These are phyloP conservation scores for Pipra filicauda DNA, from an alignment of 2,113 vertebrate genomes.

Conservation along the genomic window DNA sequence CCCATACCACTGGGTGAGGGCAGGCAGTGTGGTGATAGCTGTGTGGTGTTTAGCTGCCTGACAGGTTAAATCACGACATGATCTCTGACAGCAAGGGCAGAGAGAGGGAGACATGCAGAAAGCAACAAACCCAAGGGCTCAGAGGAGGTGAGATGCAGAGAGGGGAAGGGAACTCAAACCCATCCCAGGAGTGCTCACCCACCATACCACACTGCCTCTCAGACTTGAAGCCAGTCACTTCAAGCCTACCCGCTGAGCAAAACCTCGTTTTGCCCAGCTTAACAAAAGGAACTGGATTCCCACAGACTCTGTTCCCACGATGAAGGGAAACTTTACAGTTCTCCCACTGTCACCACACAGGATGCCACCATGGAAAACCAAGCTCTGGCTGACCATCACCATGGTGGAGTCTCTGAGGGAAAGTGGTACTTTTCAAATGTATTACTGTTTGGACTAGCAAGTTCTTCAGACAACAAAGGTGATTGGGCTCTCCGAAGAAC, in stretches of 20 bases:
- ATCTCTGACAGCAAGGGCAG: neutral
- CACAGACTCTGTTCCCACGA: neutral
- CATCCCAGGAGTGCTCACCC: neutral
- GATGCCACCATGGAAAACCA: neutral
- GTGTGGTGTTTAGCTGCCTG: neutral
- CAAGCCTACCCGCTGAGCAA: neutral
- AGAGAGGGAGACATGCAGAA: neutral
- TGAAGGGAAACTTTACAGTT: neutral
- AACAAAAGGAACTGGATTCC: neutral
- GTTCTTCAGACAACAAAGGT: neutral
- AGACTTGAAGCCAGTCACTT: neutral
- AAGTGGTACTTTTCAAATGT: neutral
- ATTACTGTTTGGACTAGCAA: neutral
- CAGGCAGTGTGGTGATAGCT: neutral
- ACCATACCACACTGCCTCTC: neutral
- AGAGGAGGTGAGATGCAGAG: neutral
- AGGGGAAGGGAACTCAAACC: neutral
- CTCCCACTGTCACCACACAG: neutral
- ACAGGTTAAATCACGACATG: neutral
- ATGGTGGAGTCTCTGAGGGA: neutral
- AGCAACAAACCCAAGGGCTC: neutral
- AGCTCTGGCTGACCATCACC: neutral
- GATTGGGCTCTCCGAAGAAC: neutral
- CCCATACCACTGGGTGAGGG: neutral
- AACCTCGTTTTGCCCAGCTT: neutral